Evolutionary conservation across 2,888 invertebrate genomes (phyloP), one percentile per base, ranked within the genome.

Genomic region (Sphaerophoria rueppellii): DNA sequence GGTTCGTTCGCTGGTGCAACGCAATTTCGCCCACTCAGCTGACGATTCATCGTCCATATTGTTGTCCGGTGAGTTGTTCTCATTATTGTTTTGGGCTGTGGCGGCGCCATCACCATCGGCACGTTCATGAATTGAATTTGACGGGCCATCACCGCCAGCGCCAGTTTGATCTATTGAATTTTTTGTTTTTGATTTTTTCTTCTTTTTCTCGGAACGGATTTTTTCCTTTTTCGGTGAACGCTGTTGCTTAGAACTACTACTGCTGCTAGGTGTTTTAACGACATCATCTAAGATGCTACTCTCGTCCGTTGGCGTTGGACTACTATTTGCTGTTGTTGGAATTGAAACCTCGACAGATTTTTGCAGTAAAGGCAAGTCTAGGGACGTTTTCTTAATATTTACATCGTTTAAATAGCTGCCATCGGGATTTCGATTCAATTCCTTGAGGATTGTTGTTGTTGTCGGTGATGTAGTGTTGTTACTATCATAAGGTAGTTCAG

Each of bases 1-100:
- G 4, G 97, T 95, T 87, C 97, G 94, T 92, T 96, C 97, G 91
- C 97, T 97, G 54, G 97, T 95, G 92, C 98, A 98, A 88, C 98
- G 93, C 83, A 98, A 93, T 90, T 95, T 95, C 11, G 97, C 95
- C 88, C 97, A 94, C 91, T 97, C 97, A 78, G 40, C 40, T 7
- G 40, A 96, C 11, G 95, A 93, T 91, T 96, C 95, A 90, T 95
- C 95, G 87, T 93, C 91, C 69, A 92, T 90, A 46, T 94, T 94
- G 87, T 92, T 91, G 88, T 93, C 93, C 71, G 91, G 91, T 48
- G 75, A 80, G 34, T 69, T 67, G 9, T 52, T 67, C 11, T 82
- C 82, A 61, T 67, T 76, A 4, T 79, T 93, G 93, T 93, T 93
- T 0, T 77, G 93, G 93, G 93, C 93, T 24, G 24, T 43, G 52